Evolutionary conservation across 53 echinoderm and acorn worm species (phyloP).

Genomic region (Astropecten irregularis): DNA sequence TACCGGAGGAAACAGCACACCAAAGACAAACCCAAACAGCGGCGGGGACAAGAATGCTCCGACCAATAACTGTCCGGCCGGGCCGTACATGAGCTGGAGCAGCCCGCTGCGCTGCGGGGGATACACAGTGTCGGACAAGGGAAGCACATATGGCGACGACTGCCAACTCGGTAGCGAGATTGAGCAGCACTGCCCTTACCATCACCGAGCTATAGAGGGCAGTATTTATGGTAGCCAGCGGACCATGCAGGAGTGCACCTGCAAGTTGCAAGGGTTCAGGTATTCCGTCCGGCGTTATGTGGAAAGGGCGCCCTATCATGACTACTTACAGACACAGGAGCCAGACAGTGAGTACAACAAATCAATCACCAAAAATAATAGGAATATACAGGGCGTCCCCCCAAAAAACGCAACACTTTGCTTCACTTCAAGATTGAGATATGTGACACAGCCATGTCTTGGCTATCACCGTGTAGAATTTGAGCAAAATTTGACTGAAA

Average conservation of each 20-base stretch:
- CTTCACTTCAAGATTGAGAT: too few species aligned
- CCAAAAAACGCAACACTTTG: too few species aligned
- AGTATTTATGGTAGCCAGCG: conserved; percentile 58
- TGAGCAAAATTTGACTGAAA: too few species aligned
- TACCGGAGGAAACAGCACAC: conserved; percentile 28
- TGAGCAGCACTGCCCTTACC: conserved; percentile 88
- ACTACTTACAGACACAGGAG: conserved; percentile 62
- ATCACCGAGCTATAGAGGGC: conserved; percentile 69
- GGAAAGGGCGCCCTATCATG: conserved; percentile 65
- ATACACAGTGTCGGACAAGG: conserved; percentile 43
- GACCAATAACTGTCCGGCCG: conserved; percentile 33
- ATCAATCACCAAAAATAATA: too few species aligned
- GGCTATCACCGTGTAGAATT: too few species aligned
- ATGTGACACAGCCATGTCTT: too few species aligned
- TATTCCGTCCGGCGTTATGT: conserved; percentile 88
- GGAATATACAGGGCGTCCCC: too few species aligned
- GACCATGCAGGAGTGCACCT: conserved; percentile 95
- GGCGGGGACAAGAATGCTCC: conserved; percentile 17
- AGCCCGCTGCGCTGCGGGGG: conserved; percentile 47
- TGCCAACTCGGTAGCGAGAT: conserved; percentile 79
- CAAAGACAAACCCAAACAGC: conserved; percentile 13
- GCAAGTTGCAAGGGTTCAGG: conserved; percentile 87
- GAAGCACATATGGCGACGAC: conserved; percentile 40
- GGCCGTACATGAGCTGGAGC: conserved; percentile 52
- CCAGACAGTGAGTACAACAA: conserved; percentile 90